phyloP scores from a whole-genome alignment of 2,888 invertebrate species.

The Rosalia funebris region DNA sequence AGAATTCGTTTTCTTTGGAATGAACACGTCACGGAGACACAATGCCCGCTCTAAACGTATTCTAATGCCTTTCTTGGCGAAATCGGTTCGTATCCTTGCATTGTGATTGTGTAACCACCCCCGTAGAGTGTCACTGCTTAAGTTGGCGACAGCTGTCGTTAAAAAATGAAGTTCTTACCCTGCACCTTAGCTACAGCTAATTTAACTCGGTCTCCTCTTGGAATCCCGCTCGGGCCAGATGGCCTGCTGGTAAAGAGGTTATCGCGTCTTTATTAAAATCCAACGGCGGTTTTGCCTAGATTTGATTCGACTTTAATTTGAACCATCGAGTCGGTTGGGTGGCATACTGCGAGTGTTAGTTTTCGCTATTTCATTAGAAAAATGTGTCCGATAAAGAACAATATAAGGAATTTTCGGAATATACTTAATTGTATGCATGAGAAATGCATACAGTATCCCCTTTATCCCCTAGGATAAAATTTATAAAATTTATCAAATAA shows the following conservation, averaged over 20 bases:
- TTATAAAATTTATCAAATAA: too few species aligned
- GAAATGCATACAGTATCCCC: too few species aligned
- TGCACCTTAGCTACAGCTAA: slow-evolving; percentile 65
- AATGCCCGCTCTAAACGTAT: slow-evolving; percentile 58
- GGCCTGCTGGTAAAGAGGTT: slow-evolving; percentile 46
- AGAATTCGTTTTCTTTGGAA: slow-evolving; percentile 10
- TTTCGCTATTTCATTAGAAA: too few species aligned
- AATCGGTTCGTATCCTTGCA: slow-evolving; percentile 59
- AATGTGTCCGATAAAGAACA: too few species aligned
- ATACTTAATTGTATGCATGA: too few species aligned
- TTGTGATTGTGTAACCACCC: slow-evolving; percentile 66
- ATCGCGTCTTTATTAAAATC: slow-evolving; percentile 46
- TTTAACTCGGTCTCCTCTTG: slow-evolving; percentile 59
- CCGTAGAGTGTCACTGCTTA: slow-evolving; percentile 61
- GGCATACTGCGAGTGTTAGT: too few species aligned
- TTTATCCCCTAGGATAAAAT: too few species aligned
- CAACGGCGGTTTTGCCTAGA: slow-evolving; percentile 26
- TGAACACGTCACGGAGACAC: slow-evolving; percentile 36
- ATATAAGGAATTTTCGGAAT: too few species aligned
- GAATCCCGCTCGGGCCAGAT: slow-evolving; percentile 45
- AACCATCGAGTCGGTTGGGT: too few species aligned
- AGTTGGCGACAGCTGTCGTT: slow-evolving; percentile 60
- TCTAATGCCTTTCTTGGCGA: slow-evolving; percentile 58
- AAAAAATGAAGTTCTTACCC: slow-evolving; percentile 66
- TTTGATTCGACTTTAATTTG: slow-evolving; percentile 12